Evolutionary conservation across 2,113 vertebrate species (phyloP), one percentile per base, ranked within the genome.

Genomic region (Penelope pileata): DNA sequence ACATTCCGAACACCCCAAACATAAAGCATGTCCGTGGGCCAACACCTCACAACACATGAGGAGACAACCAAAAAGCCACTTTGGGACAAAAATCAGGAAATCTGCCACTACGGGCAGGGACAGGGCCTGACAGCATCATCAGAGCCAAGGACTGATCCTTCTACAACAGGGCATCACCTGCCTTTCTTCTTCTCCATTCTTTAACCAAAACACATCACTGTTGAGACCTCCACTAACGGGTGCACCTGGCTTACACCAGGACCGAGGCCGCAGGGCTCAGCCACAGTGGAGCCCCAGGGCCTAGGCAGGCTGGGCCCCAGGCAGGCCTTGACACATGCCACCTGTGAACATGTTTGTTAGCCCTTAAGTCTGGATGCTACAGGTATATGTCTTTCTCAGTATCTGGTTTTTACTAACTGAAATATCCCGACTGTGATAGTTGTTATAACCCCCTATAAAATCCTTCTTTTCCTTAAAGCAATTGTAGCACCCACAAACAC

Each of bases 291-390:
- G 3, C 16, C 45, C 56, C 32, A 7, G 24, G 38, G 27, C 56
- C 45, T 2, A 2, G 24, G 12, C 13, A 40, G 16, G 38, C 12
- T 48, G 69, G 47, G 10, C 6, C 18, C 22, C 40, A 47, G 17
- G 64, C 50, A 43, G 34, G 0, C 30, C 63, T 23, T 2, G 0
- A 43, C 16, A 48, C 7, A 18, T 2, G 0, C 51, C 27, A 26
- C 24, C 13, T 22, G 24, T 43, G 32, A 58, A 38, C 3, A 30
- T 5, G 16, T 51, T 78, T 60, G 47, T 84, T 67, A 86, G 34
- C 63, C 72, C 8, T 56, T 63, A 56, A 54, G 56, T 68, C 60
- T 45, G 56, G 36, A 4, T 85, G 82, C 78, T 69, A 69, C 43
- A 48, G 21, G 4, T 48, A 60, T 17, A 32, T 56, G 60, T 51